Base-by-base conservation (phyloP, 2,113 vertebrate genomes). In the Phylloscopus trochilus region DNA sequence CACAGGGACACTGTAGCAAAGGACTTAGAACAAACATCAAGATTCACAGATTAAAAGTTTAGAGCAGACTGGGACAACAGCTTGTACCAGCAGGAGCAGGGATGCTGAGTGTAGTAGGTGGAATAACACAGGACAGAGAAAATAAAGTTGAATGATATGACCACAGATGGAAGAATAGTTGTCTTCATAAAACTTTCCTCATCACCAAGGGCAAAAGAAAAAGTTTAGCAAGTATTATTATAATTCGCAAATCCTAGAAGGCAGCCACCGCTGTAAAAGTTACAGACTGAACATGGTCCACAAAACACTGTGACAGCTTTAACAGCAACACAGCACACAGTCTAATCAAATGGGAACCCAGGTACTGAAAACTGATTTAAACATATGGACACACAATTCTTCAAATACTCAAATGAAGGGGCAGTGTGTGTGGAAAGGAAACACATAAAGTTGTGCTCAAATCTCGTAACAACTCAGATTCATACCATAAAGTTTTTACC, bases 1-100 rank as follows among this genome's bases (percentile, higher is more conserved):
- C 51, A 43, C 7, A 53, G 28, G 64, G 26, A 84, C 10, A 66
- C 24, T n/a, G 28, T 4, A 86, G 39, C 35, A 78, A 88, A 79
- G n/a, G 19, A 62, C 41, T 85, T 79, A 20, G 23, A 84, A 86
- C 30, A 70, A 93, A 89, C 44, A 75, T 52, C 28, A 73, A 62
- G 76, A 73, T 18, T 83, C 46, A 63, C 55, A 91, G 35, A 91
- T 59, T 55, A 78, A 41, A 76, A 52, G 43, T 33, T 62, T 81
- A 85, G 43, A 96, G 88, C 96, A 95, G 88, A 81, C 76, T 84
- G 83, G 76, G 46, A 82, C 56, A 92, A 94, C 95, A 96, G 95
- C 94, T 95, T 96, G 93, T 55, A 78, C 30, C 94, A 95, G 94
- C 93, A 95, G 93, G 91, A 77, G 69, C 41, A 79, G 33, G 37